These are phyloP conservation scores for Aphelenchoides bicaudatus DNA, from an alignment of 2,888 invertebrate genomes.

Conservation along the genomic window DNA sequence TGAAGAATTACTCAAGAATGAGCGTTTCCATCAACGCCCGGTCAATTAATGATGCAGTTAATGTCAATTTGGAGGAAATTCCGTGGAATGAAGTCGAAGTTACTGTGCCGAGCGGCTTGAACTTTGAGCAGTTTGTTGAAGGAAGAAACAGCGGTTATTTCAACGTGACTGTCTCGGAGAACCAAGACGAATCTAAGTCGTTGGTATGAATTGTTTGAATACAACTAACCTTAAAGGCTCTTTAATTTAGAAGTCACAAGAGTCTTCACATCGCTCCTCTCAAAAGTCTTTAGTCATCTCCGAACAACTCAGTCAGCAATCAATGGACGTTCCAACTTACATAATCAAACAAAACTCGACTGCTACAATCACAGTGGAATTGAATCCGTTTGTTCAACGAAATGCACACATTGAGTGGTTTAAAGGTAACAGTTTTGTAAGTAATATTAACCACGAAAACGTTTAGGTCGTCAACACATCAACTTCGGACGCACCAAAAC, in stretches of 20 bases:
- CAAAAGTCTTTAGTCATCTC: conserved; percentile 26
- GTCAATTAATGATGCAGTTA: conserved; percentile 49
- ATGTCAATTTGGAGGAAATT: conserved; percentile 54
- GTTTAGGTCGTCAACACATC: background rate
- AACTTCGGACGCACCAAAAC: background rate
- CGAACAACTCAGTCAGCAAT: conserved; percentile 38
- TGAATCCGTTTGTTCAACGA: conserved; percentile 47
- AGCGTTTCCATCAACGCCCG: conserved; percentile 54
- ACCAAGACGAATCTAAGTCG: conserved; percentile 43
- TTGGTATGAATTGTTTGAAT: conserved; percentile 35
- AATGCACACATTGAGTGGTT: conserved; percentile 49
- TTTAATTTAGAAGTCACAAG: conserved; percentile 19
- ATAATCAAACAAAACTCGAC: conserved; percentile 55
- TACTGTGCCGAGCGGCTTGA: conserved; percentile 29
- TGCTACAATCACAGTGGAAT: conserved; percentile 58
- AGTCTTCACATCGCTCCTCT: conserved; percentile 27
- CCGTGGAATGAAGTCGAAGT: conserved; percentile 55
- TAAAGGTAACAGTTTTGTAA: too few relatives aligned
- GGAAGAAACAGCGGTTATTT: conserved; percentile 29
- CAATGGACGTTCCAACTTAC: conserved; percentile 55
- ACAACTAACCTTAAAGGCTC: background rate
- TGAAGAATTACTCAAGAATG: conserved; percentile 13
- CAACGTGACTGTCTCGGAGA: conserved; percentile 55
- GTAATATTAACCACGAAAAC: too few relatives aligned
- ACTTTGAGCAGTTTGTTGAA: conserved; percentile 1